These are phyloP conservation scores for Athene cunicularia DNA, from an alignment of 2,113 vertebrate genomes.

Conservation along the genomic window DNA sequence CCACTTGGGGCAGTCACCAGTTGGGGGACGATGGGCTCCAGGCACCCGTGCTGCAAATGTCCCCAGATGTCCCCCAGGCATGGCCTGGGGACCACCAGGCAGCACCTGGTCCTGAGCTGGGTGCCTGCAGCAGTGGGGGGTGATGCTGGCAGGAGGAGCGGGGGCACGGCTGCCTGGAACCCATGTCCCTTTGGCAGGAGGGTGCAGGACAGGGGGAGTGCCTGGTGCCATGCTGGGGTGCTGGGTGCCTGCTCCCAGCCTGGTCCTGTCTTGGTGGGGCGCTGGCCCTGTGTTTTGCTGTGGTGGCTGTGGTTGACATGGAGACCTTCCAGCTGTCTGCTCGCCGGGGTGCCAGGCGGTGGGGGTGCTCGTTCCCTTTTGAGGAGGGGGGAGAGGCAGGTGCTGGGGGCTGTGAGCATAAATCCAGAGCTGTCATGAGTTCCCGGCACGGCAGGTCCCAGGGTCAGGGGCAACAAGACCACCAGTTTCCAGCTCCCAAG, in stretches of 20 bases:
- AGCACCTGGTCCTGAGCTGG: background rate
- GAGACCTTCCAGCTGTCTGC: slow-evolving; percentile 55
- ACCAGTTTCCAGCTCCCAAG: background rate
- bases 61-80: background rate
- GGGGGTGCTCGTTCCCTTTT: background rate
- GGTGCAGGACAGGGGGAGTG: background rate
- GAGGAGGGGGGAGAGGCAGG: background rate
- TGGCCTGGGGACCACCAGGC: background rate
- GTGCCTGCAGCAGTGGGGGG: rapidly evolving
- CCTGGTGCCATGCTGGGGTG: background rate
- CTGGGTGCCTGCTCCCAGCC: background rate
- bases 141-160: background rate
- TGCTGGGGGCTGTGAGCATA: background rate
- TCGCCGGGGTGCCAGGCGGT: background rate
- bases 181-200: background rate
- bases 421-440: slow-evolving; percentile 3
- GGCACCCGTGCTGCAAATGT: rapidly evolving
- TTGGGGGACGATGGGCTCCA: background rate
- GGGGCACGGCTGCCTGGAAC: background rate
- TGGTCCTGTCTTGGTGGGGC: rapidly evolving
- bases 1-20: rapidly evolving
- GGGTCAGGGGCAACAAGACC: background rate
- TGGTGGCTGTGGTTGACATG: slow-evolving; percentile 41
- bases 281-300: slow-evolving; percentile 9
- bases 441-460: background rate